Evolutionary conservation across 2,888 invertebrate species (phyloP), one percentile per base, ranked within the genome.

Genomic region (Caenorhabditis sulstoni): DNA sequence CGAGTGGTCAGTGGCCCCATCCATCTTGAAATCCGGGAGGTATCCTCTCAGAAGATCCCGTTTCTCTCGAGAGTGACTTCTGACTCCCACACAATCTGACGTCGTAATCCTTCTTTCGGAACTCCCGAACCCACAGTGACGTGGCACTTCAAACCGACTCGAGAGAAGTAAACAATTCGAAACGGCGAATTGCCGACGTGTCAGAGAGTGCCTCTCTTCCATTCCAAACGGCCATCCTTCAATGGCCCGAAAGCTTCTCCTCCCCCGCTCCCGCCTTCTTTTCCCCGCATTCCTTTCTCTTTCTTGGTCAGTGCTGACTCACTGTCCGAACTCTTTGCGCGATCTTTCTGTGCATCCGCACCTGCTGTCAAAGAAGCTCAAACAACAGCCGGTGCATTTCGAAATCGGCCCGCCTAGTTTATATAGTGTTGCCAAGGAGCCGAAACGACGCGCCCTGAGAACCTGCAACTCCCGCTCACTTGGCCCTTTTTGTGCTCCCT

Each of bases 311-410:
- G 29, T 14, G 47, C 41, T 71, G 71, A 71, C 64, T 64, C 64
- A 73, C 41, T 49, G 73, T 58, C 61, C 53, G 47, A 50, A 44
- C 47, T 62, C 62, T 64, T 49, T 53, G 62, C 57, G 71, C 71
- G 73, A 29, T 57, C 73, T 73, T 41, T 20, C 16, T 3, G n/a
- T 58, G 58, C 58, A 45, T 53, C 53, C 16, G 53, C 29, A 29
- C 29, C 29, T 39, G 58, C 73, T 73, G 73, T 73, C 73, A 73
- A 73, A 73, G 57, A 73, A 62, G 64, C 50, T 73, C 73, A 73
- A 73, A 73, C 73, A 73, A 44, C 73, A 62, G 49, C 29, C 29
- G 29, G 29, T 3, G 29, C 29, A 29, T 73, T 73, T 73, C 73
- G 73, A 73, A 73, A 73, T 73, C 64, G 53, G 23, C 29, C 5